These are phyloP conservation scores for human DNA, from an alignment of 2,113 vertebrate genomes.

Conservation along the genomic window GRCh38 chr12:98774501-98775000, in stretches of 20 bases:
- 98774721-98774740: slow-evolving; percentile 10
- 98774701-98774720: slow-evolving; percentile 27
- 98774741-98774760: slow-evolving; percentile 2
- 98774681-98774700: slow-evolving; percentile 36
- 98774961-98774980: background rate
- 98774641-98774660: slow-evolving; percentile 62
- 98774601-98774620: slow-evolving; percentile 40
- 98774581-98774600: slow-evolving; percentile 50
- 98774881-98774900: slow-evolving; percentile 7
- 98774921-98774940: background rate
- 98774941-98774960: background rate
- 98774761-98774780: slow-evolving; percentile 1
- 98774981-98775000: background rate
- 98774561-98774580: slow-evolving; percentile 31
- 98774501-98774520: background rate
- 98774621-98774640: slow-evolving; percentile 59
- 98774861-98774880: slow-evolving; percentile 39
- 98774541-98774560: slow-evolving; percentile 42
- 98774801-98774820: slow-evolving; percentile 60
- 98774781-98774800: slow-evolving; percentile 68
- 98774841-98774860: background rate
- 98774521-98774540: background rate
- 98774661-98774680: background rate
- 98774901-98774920: background rate
- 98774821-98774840: background rate